These are phyloP conservation scores for Sinocyclocheilus grahami DNA, from an alignment of 2,113 vertebrate genomes.

Conservation along the genomic window DNA sequence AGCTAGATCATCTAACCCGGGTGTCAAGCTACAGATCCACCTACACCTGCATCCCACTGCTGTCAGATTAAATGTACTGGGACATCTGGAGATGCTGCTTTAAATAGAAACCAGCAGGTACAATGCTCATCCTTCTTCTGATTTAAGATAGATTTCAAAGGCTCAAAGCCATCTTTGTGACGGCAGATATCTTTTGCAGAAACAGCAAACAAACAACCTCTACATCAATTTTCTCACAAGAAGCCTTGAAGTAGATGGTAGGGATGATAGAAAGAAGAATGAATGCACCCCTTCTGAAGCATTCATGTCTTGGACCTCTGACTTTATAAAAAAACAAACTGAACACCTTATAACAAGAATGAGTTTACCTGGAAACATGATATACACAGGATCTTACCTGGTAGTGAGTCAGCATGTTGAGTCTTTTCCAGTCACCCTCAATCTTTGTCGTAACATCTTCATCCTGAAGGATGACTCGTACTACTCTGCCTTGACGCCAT, in stretches of 20 bases:
- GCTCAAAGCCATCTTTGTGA: not conserved
- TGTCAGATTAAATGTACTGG: conserved; percentile 19
- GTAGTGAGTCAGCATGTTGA: conserved; percentile 86
- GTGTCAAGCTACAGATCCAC: not conserved
- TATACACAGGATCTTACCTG: conserved; percentile 63
- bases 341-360: not conserved
- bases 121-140: not conserved
- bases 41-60: conserved; percentile 14
- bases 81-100: conserved; percentile 21
- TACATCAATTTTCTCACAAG: not conserved
- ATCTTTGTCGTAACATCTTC: conserved; percentile 98
- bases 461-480: conserved; percentile 91
- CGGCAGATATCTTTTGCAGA: not conserved
- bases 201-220: not conserved
- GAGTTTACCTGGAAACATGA: not conserved
- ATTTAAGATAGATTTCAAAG: not conserved
- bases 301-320: conserved; percentile 3
- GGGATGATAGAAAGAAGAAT: not conserved
- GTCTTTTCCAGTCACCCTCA: conserved; percentile 94
- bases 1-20: not conserved
- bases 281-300: not conserved
- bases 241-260: not conserved
- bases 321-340: not conserved
- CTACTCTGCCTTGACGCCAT: conserved; percentile 94
- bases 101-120: conserved; percentile 35